phyloP scores from a whole-genome alignment of 2,888 invertebrate genomes.

The Harpagoxenus sublaevis region DNA sequence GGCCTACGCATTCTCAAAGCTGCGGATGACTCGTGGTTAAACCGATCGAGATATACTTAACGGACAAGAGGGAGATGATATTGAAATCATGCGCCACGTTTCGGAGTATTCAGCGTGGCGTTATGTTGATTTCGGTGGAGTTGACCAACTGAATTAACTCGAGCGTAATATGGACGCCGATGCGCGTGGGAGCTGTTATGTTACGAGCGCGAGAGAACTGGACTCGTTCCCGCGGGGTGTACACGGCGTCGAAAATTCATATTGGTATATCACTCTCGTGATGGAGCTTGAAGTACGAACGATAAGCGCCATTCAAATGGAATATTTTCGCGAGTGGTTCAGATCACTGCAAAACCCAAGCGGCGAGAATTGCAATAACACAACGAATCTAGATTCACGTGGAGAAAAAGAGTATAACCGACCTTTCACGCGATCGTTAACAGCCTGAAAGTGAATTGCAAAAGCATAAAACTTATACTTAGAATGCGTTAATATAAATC shows the following conservation, averaged over 20 bases:
- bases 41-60: neutral
- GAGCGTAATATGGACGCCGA: neutral
- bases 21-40: neutral
- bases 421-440: neutral
- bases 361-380: neutral
- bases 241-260: slow-evolving; percentile 9
- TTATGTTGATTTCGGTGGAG: neutral
- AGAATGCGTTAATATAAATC: neutral
- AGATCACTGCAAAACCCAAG: neutral
- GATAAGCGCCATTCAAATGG: slow-evolving; percentile 3
- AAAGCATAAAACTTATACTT: neutral
- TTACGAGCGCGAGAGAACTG: slow-evolving; percentile 2
- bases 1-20: neutral
- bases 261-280: neutral
- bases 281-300: neutral
- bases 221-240: neutral
- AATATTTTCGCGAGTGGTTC: slow-evolving; percentile 22
- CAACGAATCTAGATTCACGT: neutral
- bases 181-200: neutral
- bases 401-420: neutral
- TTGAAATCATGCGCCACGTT: neutral
- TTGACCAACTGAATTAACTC: slow-evolving; percentile 2
- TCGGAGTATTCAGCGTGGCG: neutral
- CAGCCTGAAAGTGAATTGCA: neutral
- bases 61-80: neutral